These are phyloP conservation scores for Brachyistius frenatus DNA, from an alignment of 2,113 vertebrate species.

Conservation along the genomic window DNA sequence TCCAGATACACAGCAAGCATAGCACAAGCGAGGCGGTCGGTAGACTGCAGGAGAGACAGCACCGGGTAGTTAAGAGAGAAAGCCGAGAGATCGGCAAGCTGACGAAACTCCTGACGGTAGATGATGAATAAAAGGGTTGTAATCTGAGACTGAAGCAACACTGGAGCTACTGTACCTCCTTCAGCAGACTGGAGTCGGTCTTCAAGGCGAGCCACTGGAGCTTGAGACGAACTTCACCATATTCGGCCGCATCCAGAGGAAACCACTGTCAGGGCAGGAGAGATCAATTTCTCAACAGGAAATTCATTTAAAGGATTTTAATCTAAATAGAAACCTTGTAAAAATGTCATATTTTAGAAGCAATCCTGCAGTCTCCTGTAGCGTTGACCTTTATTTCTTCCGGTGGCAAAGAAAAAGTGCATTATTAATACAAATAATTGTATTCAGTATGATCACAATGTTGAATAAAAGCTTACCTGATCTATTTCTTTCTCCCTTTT, in stretches of 20 bases:
- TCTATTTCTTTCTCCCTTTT: slow-evolving; percentile 89
- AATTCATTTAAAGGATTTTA: neutral
- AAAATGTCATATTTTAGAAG: too few relatives aligned
- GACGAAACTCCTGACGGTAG: too few relatives aligned
- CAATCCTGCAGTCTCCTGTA: too few relatives aligned
- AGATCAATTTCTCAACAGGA: neutral
- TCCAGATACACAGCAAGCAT: slow-evolving; percentile 95
- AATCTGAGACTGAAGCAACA: neutral
- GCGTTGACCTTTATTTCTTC: too few relatives aligned
- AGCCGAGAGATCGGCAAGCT: neutral
- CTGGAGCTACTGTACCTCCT: slow-evolving; percentile 57
- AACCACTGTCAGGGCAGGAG: slow-evolving; percentile 87
- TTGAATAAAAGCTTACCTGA: slow-evolving; percentile 82
- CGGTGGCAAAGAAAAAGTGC: too few relatives aligned
- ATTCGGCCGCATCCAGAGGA: slow-evolving; percentile 83
- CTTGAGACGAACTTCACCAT: slow-evolving; percentile 89
- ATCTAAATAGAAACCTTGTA: too few relatives aligned
- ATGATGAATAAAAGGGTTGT: neutral
- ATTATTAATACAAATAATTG: too few relatives aligned
- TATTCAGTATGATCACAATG: too few relatives aligned
- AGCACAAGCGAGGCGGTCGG: slow-evolving; percentile 86
- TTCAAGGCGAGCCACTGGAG: slow-evolving; percentile 93
- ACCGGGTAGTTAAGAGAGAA: neutral
- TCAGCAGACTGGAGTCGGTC: slow-evolving; percentile 77
- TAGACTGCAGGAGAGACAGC: slow-evolving; percentile 77